Base-by-base conservation (phyloP, 1,140 invertebrate species). In the Orussus abietinus region DNA sequence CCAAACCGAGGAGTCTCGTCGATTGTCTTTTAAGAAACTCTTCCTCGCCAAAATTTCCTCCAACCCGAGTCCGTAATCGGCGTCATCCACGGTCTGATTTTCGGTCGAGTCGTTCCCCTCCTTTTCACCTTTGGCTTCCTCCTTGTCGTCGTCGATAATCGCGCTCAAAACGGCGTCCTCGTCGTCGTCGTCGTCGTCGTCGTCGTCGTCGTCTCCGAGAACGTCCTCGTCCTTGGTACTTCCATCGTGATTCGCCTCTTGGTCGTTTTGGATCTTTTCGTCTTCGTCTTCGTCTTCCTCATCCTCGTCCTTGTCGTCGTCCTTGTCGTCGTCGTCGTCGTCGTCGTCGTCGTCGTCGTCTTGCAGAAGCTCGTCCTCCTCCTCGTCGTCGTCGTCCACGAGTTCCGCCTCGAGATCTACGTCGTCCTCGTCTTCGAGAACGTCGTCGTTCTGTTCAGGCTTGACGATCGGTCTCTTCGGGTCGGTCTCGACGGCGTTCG, bases 21-120 rank as follows among this genome's bases (percentile, higher is more conserved):
- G 34, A 17, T 19, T 19, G 2, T n/a, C 7, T 19, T 36, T 36
- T n/a, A 11, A 18, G 13, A 7, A 10, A 12, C 55, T 60, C 15
- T 55, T 55, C 32, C 64, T 52, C 0, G 59, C 55, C 4, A 64
- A 37, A 38, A 72, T 33, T 14, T 67, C 59, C 2, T 38, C 51
- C 6, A 70, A 40, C 0, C 49, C 60, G 14, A 62, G 41, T 1
- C 46, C 54, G 5, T 71, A 66, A 49, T 72, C 66, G 0, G 36
- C 38, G 7, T 70, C 64, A 5, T 67, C 59, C 3, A 64, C 53
- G n/a, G 62, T 46, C 4, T 38, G 20, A 14, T 57, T 36, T 2
- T 33, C 49, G 3, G 50, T 47, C 22, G 53, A 38, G 17, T 58
- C 56, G 1, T 49, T 41, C 10, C 28, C 17, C 10, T 41, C 20